These are phyloP conservation scores for Melanostoma scalare DNA, from an alignment of 2,888 invertebrate species.

Conservation along the genomic window DNA sequence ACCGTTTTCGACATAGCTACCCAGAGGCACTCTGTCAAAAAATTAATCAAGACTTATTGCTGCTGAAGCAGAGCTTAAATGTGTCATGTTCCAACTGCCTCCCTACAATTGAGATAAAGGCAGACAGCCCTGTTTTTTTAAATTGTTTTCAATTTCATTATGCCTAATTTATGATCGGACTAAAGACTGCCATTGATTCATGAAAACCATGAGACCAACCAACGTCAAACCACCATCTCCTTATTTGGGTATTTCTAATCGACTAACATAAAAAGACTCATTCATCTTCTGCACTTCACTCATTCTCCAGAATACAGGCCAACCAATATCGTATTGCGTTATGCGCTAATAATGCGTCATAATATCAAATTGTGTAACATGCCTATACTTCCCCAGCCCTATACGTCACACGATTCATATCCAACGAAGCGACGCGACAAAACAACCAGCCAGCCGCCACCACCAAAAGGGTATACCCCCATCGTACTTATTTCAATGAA, in stretches of 20 bases:
- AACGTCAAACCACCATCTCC: background rate
- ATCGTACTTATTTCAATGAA: slow-evolving; percentile 38
- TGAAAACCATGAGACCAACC: too few species aligned
- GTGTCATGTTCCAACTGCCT: too few species aligned
- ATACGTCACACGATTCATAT: background rate
- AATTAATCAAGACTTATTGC: too few species aligned
- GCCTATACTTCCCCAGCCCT: background rate
- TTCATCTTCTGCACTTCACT: too few species aligned
- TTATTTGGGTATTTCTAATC: background rate
- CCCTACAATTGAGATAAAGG: too few species aligned
- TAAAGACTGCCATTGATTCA: too few species aligned
- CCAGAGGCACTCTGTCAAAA: too few species aligned
- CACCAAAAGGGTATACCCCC: slow-evolving; percentile 37
- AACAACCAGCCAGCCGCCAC: background rate
- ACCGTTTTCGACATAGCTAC: too few species aligned
- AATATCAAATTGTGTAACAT: slow-evolving; percentile 24
- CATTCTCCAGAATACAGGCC: background rate
- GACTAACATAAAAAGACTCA: background rate
- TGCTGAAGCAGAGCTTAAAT: too few species aligned
- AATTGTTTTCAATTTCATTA: too few species aligned
- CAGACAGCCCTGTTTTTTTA: too few species aligned
- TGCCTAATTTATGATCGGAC: too few species aligned
- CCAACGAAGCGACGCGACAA: slow-evolving; percentile 8
- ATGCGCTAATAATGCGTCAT: slow-evolving; percentile 24
- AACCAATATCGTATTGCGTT: background rate